Conservation (phyloP, 2,888 invertebrate species). For the Agrotis clavis region DNA sequence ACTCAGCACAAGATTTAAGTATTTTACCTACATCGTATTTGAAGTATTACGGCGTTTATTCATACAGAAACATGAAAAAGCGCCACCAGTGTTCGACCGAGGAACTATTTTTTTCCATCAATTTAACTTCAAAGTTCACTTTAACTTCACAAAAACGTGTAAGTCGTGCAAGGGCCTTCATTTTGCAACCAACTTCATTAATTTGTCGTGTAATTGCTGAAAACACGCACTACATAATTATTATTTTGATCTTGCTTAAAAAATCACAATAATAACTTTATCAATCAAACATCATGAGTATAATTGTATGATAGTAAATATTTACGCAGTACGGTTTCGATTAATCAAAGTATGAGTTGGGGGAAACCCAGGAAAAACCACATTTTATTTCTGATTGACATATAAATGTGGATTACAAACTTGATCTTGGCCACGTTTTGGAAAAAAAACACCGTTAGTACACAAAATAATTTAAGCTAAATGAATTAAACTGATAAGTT, state of each 20-base stretch:
- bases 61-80: too few relatives aligned
- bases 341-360: background rate
- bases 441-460: too few relatives aligned
- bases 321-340: constrained; percentile 13
- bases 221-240: background rate
- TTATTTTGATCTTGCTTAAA: background rate
- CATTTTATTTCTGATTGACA: background rate
- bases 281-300: background rate
- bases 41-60: too few relatives aligned
- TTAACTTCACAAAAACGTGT: too few relatives aligned
- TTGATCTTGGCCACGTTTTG: background rate
- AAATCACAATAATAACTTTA: background rate
- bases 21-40: too few relatives aligned
- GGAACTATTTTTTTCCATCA: too few relatives aligned
- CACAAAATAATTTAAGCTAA: background rate
- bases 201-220: background rate
- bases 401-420: background rate
- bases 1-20: too few relatives aligned
- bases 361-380: constrained; percentile 16
- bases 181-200: background rate
- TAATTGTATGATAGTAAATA: constrained; percentile 7
- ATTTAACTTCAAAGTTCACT: too few relatives aligned
- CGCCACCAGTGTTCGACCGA: too few relatives aligned
- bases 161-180: background rate
- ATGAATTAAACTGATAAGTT: background rate